A percentile compares a stretch with the other conserved stretches of the same genome.
Conservation (phyloP, 1,140 invertebrate species). For the Patella vulgata region DNA sequence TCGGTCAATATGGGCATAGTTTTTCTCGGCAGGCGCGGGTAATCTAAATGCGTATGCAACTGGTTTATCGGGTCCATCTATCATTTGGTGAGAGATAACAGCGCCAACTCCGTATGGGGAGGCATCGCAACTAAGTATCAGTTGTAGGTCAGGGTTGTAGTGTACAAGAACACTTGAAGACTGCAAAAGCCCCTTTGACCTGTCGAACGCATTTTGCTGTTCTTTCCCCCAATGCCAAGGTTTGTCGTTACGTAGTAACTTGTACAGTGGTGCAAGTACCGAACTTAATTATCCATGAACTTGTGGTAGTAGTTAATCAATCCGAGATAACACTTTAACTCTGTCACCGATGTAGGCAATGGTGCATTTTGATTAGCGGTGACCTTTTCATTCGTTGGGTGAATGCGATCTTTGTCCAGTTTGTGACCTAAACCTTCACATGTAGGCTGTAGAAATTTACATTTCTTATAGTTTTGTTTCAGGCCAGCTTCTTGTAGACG, state of each 20-base stretch:
- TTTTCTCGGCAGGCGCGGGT: conserved; percentile 65
- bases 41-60: conserved; percentile 67
- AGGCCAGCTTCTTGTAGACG: too few relatives aligned
- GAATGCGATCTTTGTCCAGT: too few relatives aligned
- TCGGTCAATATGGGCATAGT: too few relatives aligned
- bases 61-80: conserved; percentile 57
- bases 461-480: too few relatives aligned
- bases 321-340: too few relatives aligned
- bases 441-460: too few relatives aligned
- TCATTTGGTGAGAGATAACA: conserved; percentile 65
- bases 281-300: too few relatives aligned
- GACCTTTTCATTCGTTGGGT: too few relatives aligned
- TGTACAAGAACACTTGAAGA: conserved; percentile 48
- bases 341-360: too few relatives aligned
- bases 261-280: conserved; percentile 26
- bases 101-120: conserved; percentile 67
- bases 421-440: too few relatives aligned
- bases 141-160: conserved; percentile 59
- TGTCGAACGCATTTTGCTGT: conserved; percentile 25
- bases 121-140: conserved; percentile 69
- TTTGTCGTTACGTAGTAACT: conserved; percentile 21
- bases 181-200: conserved; percentile 35
- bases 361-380: too few relatives aligned
- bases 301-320: too few relatives aligned
- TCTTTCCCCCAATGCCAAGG: conserved; percentile 27